Base-by-base conservation (phyloP, 1,140 invertebrate genomes). In the Lutraria rhynchaena region DNA sequence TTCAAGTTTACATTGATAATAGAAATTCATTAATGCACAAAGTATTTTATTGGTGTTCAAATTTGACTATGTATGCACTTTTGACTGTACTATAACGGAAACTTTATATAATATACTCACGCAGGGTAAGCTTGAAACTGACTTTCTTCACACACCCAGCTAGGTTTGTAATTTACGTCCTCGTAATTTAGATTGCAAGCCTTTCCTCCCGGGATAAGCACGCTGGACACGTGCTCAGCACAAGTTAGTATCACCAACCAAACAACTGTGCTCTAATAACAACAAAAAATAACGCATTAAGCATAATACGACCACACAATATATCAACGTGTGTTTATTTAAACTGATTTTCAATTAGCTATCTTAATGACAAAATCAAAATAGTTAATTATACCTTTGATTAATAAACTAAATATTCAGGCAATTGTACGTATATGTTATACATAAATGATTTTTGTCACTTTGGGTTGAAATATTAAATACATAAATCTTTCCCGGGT, bases 141-240 rank as follows among this genome's bases (percentile, higher is more conserved):
- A 22, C 24, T 53, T 5, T 70, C 67, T 24, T 70, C 27, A 53
- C 67, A 70, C 13, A 51, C 46, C 67, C 67, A 70, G 49, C 33
- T 11, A 17, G 9, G 44, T 53, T 29, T 51, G 24, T 70, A 31
- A 3, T 51, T 41, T n/a, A 70, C 24, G n/a, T 19, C 33, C 22
- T 46, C 67, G 27, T 46, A 70, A 19, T 4, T 24, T 0, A 51
- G 7, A 33, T 17, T 27, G 53, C 67, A 70, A 3, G 4, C 33
- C 0, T 9, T 17, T 41, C 5, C 15, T 7, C 5, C n/a, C 2
- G 61, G 61, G n/a, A n/a, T n/a, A 22, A 44, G 2, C 9, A 4
- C 22, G 27, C 22, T 22, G n/a, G 19, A 1, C 3, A 44, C 22
- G 3, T 41, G 0, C 17, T 44, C 35, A 24, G 61, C 61, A 17